Conservation (phyloP, 2,113 vertebrate species). For the Mormoops blainvillei region DNA sequence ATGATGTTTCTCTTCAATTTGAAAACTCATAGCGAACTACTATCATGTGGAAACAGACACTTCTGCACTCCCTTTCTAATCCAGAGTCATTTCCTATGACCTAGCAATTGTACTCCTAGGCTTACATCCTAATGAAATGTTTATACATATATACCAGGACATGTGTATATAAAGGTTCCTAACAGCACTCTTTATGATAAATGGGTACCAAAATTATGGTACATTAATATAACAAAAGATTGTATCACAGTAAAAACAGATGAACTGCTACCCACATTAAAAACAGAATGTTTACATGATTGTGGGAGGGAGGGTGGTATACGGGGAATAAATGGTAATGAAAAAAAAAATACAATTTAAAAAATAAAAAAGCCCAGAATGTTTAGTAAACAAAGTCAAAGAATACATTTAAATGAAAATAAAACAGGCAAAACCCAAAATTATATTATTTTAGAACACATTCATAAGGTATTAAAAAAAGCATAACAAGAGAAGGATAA, state of each 20-base stretch:
- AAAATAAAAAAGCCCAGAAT: background rate
- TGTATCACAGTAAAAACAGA: background rate
- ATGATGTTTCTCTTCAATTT: background rate
- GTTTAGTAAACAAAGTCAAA: constrained; percentile 19
- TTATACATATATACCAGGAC: background rate
- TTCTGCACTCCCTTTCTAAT: background rate
- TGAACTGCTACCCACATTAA: background rate
- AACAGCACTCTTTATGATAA: background rate
- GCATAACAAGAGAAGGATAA: background rate
- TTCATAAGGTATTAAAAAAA: background rate
- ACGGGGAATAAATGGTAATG: no score
- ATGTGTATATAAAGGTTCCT: background rate
- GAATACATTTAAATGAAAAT: background rate
- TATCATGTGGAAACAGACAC: background rate
- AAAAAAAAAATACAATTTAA: background rate
- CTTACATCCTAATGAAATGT: background rate
- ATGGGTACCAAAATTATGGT: background rate
- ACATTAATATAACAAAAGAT: background rate
- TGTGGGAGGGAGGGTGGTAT: no score
- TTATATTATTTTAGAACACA: background rate
- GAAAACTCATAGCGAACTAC: background rate
- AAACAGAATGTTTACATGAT: background rate
- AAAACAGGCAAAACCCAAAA: background rate
- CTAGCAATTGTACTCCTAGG: background rate
- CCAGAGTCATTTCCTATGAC: background rate